Base-by-base conservation (phyloP, 2,113 vertebrate genomes). In the Amazona guildingii region DNA sequence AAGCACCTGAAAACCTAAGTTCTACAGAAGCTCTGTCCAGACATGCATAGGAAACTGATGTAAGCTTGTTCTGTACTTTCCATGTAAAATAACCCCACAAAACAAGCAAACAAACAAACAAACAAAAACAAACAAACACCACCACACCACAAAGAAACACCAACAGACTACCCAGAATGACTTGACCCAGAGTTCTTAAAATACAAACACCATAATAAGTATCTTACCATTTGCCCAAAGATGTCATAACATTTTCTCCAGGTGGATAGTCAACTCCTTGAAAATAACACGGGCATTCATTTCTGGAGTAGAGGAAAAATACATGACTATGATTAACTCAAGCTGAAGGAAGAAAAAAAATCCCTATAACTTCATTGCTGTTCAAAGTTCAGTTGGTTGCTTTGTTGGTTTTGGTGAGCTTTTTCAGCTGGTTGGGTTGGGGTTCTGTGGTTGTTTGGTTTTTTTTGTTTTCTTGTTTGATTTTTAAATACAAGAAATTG, bases 141-240 rank as follows among this genome's bases (percentile, higher is more conserved):
- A 51, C 24, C 17, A 13, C 35, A 62, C 15, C 35, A 39, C 15
- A 10, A 28, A 37, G 52, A 9, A 37, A 31, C 4, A 13, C 4
- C 24, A 73, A 37, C 2, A 64, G 25, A 16, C 5, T 21, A 74
- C 5, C 8, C 16, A 24, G 19, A 72, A 72, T 10, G 0, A 67
- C 54, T 88, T 57, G 11, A 35, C 33, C 13, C 8, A 75, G 23
- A 59, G 7, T 15, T 75, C 43, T 51, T 74, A 13, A 37, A 68
- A 84, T 5, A 44, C 4, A 48, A 10, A 48, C 23, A 49, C 4
- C 4, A 18, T 15, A 24, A 35, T 35, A 59, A 59, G 2, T 51
- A 16, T 79, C 99, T 99, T 98, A 99, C 99, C 99, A 99, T 97
- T 98, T 98, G 93, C 99, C 99, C 96, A 99, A 98, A 92, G 99